Conservation (phyloP, 2,113 vertebrate species). For the Saguinus midas region DNA sequence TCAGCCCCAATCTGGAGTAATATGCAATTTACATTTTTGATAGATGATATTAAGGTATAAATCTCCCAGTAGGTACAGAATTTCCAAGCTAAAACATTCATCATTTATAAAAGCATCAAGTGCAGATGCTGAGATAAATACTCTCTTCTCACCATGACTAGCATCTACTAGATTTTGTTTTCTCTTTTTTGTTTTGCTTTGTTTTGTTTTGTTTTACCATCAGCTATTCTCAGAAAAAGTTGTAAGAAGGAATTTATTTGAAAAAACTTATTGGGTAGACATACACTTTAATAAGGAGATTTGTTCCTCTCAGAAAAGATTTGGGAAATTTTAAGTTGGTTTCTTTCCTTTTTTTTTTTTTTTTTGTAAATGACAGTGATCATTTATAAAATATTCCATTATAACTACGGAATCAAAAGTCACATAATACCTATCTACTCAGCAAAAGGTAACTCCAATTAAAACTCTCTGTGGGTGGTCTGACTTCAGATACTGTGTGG, state of each 20-base stretch:
- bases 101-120: slow-evolving; percentile 31
- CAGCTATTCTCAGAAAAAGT: neutral
- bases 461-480: slow-evolving; percentile 58
- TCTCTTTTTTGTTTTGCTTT: neutral
- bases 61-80: slow-evolving; percentile 51
- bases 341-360: neutral
- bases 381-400: slow-evolving; percentile 42
- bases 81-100: slow-evolving; percentile 47
- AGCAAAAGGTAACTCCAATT: slow-evolving; percentile 44
- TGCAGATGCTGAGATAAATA: neutral
- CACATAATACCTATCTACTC: neutral
- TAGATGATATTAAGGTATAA: slow-evolving; percentile 69
- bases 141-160: neutral
- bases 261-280: neutral
- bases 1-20: slow-evolving; percentile 45
- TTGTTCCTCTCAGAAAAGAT: neutral
- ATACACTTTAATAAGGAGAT: neutral
- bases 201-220: neutral
- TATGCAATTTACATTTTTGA: slow-evolving; percentile 65
- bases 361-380: slow-evolving; percentile 52
- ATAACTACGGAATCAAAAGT: neutral
- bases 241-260: neutral
- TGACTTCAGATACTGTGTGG: slow-evolving; percentile 59
- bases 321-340: neutral
- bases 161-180: neutral